Conservation (phyloP, 2,797 vertebrate species). For the Hippopotamyrus pictus region DNA sequence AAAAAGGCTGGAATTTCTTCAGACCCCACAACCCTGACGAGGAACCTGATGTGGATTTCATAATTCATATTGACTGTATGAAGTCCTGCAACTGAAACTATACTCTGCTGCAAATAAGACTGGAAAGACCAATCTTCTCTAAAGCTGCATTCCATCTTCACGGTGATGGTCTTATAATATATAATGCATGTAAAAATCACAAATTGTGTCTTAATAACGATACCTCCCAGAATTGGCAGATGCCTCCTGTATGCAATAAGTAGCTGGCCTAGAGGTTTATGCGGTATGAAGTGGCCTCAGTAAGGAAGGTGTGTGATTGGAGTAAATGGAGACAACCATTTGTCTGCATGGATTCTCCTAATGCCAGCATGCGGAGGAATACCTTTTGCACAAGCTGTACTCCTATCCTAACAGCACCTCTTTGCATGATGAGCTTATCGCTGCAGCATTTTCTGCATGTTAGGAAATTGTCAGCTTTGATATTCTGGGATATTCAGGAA, state of each 20-base stretch:
- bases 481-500: neutral
- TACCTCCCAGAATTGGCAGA: neutral
- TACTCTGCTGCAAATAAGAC: neutral
- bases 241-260: neutral
- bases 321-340: neutral
- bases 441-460: neutral
- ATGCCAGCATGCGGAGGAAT: neutral
- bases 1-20: neutral
- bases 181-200: neutral
- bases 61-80: neutral
- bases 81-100: neutral
- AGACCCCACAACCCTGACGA: neutral
- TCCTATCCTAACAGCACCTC: neutral
- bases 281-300: neutral
- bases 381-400: neutral
- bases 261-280: neutral
- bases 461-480: neutral
- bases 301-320: neutral
- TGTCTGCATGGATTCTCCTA: neutral
- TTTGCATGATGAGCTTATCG: neutral
- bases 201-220: neutral
- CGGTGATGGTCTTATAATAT: neutral
- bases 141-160: neutral
- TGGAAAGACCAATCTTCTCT: neutral
- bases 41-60: neutral